These are phyloP conservation scores for Bradypus variegatus DNA, from an alignment of 2,797 vertebrate species.

Conservation along the genomic window DNA sequence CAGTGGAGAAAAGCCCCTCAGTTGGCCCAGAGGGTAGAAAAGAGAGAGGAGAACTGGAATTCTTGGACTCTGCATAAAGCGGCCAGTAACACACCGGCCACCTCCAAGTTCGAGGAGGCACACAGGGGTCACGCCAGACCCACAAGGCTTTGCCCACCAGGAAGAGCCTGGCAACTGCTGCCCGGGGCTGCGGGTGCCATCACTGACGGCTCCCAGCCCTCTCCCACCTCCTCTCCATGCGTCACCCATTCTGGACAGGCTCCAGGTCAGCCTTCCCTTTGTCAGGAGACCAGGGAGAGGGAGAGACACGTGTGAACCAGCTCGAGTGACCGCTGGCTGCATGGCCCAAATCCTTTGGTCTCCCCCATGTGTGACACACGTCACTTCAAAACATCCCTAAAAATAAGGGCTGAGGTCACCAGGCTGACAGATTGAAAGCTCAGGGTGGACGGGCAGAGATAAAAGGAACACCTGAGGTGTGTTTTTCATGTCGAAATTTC, in stretches of 20 bases:
- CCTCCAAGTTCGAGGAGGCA: fast-evolving
- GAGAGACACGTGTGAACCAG: not conserved
- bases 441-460: not conserved
- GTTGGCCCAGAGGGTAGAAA: not conserved
- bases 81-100: fast-evolving
- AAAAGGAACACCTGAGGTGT: not conserved
- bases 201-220: no score
- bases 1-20: not conserved
- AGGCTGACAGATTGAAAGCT: not conserved
- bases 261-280: not conserved
- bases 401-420: slow-evolving; percentile 33
- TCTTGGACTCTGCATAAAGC: not conserved
- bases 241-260: not conserved
- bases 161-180: no score
- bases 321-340: not conserved
- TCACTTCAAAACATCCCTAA: slow-evolving; percentile 33
- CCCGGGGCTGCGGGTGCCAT: no score
- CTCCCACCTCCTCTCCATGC: no score
- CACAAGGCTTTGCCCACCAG: no score
- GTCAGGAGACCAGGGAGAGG: not conserved
- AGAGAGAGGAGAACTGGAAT: not conserved
- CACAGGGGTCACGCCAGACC: fast-evolving
- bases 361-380: slow-evolving; percentile 12
- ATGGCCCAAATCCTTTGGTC: not conserved
- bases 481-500: fast-evolving